Conservation (phyloP, 1,140 invertebrate species). For the Cotesia glomerata region DNA sequence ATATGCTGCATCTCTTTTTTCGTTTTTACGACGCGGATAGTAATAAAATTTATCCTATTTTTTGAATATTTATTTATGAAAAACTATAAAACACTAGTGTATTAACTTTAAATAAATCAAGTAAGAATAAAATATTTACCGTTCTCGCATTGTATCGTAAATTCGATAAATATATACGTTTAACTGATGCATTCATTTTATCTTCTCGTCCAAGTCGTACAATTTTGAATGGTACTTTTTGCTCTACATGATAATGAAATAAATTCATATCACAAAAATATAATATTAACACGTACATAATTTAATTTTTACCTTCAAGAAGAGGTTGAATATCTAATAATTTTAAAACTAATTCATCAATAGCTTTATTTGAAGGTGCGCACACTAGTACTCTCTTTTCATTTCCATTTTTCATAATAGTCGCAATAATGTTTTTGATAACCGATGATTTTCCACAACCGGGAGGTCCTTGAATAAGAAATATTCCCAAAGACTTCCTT, state of each 20-base stretch:
- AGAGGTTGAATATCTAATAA: not conserved
- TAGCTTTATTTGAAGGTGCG: conserved; percentile 3
- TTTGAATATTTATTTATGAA: no score
- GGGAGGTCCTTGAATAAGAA: conserved; percentile 3
- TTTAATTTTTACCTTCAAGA: not conserved
- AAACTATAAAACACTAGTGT: no score
- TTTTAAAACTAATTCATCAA: conserved; percentile 6
- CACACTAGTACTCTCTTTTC: conserved; percentile 21
- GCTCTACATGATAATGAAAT: not conserved
- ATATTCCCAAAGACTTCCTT: not conserved
- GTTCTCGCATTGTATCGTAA: no score
- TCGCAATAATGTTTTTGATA: conserved; percentile 19
- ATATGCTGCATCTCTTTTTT: no score
- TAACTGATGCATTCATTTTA: not conserved
- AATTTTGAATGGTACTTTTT: not conserved
- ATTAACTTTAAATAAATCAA: no score
- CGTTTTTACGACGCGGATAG: no score
- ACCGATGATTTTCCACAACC: conserved; percentile 14
- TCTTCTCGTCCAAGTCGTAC: not conserved
- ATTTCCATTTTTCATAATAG: conserved; percentile 11
- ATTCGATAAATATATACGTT: not conserved
- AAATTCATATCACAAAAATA: no score
- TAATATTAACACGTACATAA: no score
- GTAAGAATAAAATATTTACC: no score
- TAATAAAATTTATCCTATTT: no score